phyloP scores from a whole-genome alignment of 1,140 invertebrate genomes.

The Stegodyphus dumicola region DNA sequence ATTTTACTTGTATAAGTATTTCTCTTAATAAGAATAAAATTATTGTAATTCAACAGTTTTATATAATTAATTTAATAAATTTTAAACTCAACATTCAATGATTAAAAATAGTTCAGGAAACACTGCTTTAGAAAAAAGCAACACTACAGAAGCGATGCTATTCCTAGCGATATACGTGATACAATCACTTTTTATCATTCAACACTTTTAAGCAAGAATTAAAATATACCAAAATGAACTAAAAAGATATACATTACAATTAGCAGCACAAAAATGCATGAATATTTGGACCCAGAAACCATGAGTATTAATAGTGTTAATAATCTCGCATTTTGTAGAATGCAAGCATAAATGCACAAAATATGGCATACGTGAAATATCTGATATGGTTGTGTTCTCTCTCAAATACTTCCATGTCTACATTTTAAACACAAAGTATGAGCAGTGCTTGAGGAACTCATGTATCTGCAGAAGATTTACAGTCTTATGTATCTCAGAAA shows the following conservation, averaged over 20 bases:
- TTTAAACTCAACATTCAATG: too few relatives aligned
- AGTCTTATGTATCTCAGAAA: slow-evolving; percentile 11
- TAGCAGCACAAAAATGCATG: slow-evolving; percentile 2
- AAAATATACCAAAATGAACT: background rate
- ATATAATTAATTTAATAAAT: too few relatives aligned
- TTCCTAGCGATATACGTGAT: too few relatives aligned
- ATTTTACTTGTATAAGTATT: too few relatives aligned
- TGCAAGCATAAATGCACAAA: slow-evolving; percentile 57
- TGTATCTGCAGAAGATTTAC: slow-evolving; percentile 1
- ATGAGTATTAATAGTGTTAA: slow-evolving; percentile 13
- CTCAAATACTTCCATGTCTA: slow-evolving; percentile 8
- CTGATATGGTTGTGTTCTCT: slow-evolving; percentile 54
- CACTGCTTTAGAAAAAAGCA: too few relatives aligned
- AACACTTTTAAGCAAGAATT: too few relatives aligned
- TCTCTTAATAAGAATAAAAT: too few relatives aligned
- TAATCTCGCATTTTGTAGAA: slow-evolving; percentile 35
- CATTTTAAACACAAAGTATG: slow-evolving; percentile 43
- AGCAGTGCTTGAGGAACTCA: slow-evolving; percentile 57
- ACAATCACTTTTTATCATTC: too few relatives aligned
- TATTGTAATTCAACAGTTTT: too few relatives aligned
- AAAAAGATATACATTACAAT: background rate
- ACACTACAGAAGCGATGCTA: too few relatives aligned
- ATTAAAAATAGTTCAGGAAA: too few relatives aligned
- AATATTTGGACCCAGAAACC: slow-evolving; percentile 57
- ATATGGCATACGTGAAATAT: slow-evolving; percentile 53